These are phyloP conservation scores for Catocala nupta DNA, from an alignment of 2,888 invertebrate genomes.

Conservation along the genomic window DNA sequence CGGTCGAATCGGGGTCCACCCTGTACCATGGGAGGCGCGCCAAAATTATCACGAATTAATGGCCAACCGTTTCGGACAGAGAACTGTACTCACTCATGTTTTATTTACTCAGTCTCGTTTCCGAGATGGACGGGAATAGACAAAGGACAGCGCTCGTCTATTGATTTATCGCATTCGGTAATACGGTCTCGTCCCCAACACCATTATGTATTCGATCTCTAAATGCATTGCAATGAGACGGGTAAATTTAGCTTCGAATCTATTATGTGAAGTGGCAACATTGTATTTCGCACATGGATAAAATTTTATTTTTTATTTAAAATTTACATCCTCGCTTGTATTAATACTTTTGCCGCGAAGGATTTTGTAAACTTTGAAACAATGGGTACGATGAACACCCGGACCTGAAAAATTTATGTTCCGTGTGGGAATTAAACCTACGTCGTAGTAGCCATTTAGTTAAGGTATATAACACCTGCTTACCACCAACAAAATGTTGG, in stretches of 20 bases:
- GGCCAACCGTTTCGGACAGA: constrained; percentile 33
- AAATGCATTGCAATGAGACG: constrained; percentile 15
- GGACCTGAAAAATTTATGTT: too few relatives aligned
- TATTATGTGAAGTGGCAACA: background rate
- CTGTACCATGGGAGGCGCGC: constrained; percentile 47
- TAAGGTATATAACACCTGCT: too few relatives aligned
- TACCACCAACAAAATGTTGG: too few relatives aligned
- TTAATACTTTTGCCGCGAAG: too few relatives aligned
- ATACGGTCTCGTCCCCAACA: constrained; percentile 9
- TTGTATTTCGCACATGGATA: too few relatives aligned
- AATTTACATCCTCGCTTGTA: too few relatives aligned
- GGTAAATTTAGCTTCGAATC: constrained; percentile 2
- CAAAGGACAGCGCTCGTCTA: constrained; percentile 39
- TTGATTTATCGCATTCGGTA: constrained; percentile 34
- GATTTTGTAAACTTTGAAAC: too few relatives aligned
- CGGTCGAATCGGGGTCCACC: constrained; percentile 40
- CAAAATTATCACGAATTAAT: constrained; percentile 55
- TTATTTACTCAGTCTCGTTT: constrained; percentile 47
- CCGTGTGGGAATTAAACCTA: too few relatives aligned
- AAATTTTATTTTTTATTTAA: too few relatives aligned
- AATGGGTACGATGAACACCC: too few relatives aligned
- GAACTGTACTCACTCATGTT: constrained; percentile 49
- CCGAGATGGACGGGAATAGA: constrained; percentile 45
- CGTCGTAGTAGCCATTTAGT: too few relatives aligned
- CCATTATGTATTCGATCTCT: constrained; percentile 17